Evolutionary conservation across 64 coral and sea anemone species (phyloP).

Genomic region (Stichodactyla helianthus): DNA sequence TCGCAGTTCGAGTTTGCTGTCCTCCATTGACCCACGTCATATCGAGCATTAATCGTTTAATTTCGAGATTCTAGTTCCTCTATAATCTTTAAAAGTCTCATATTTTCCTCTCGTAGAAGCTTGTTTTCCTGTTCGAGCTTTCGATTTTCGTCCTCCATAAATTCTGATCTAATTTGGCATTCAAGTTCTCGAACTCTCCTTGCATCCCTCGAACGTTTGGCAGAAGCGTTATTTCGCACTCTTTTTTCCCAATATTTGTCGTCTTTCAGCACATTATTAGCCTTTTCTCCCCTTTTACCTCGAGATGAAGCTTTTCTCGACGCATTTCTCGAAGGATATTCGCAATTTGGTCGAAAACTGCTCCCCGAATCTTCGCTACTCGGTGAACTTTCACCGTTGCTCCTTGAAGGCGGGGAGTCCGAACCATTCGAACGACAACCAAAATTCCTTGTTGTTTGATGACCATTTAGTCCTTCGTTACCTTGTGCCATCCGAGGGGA

Average conservation of each 20-base stretch:
- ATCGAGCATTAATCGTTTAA: background rate
- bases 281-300: conserved; percentile 46
- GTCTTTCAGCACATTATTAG: conserved; percentile 49
- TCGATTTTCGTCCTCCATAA: conserved; percentile 82
- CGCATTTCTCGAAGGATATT: background rate
- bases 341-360: background rate
- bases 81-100: conserved; percentile 61
- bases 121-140: conserved; percentile 76
- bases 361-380: conserved; percentile 33
- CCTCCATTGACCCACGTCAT: background rate
- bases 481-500: background rate
- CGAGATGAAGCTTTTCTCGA: conserved; percentile 30
- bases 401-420: conserved; percentile 13
- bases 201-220: conserved; percentile 83
- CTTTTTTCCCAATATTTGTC: conserved; percentile 87
- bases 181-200: conserved; percentile 87
- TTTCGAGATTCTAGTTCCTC: conserved; percentile 21
- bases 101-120: conserved; percentile 65
- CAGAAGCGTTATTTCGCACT: conserved; percentile 83
- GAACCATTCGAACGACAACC: conserved; percentile 32
- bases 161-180: conserved; percentile 86
- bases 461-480: background rate
- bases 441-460: background rate
- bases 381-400: conserved; percentile 24
- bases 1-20: background rate